phyloP scores from a whole-genome alignment of 2,113 vertebrate genomes.

The Probosciger aterrimus region DNA sequence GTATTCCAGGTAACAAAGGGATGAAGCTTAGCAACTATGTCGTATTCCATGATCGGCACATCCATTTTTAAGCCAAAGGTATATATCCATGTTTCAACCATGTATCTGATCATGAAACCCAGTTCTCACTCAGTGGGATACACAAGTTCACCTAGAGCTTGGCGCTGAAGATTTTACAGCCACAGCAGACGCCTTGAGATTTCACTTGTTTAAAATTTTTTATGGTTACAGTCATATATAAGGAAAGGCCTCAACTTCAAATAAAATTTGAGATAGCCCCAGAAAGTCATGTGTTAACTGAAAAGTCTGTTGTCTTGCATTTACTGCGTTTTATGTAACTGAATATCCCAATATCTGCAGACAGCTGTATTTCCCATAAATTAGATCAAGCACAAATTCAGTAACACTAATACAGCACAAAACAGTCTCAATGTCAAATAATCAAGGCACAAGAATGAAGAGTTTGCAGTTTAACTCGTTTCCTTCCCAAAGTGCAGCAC shows the following conservation, averaged over 20 bases:
- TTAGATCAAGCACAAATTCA: neutral
- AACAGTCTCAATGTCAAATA: neutral
- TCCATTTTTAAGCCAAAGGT: neutral
- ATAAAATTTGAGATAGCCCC: neutral
- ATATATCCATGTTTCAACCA: neutral
- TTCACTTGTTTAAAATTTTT: neutral
- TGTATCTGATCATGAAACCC: neutral
- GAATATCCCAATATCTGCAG: neutral
- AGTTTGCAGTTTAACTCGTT: neutral
- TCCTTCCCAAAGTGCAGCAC: neutral
- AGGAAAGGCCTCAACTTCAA: neutral
- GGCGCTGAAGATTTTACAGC: neutral
- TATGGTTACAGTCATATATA: neutral
- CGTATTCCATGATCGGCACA: neutral
- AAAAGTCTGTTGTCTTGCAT: neutral
- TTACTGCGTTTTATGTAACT: neutral
- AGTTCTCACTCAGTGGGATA: neutral
- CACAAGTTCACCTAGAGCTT: neutral
- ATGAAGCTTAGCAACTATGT: neutral
- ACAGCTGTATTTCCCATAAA: neutral
- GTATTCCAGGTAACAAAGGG: neutral
- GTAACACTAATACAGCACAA: neutral
- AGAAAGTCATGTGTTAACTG: neutral
- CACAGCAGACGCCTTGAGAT: neutral
- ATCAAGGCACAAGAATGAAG: accelerated